A percentile compares a stretch with the other conserved stretches of the same genome.
Conservation (phyloP, 1,140 invertebrate species). For the Diachasmimorpha longicaudata region DNA sequence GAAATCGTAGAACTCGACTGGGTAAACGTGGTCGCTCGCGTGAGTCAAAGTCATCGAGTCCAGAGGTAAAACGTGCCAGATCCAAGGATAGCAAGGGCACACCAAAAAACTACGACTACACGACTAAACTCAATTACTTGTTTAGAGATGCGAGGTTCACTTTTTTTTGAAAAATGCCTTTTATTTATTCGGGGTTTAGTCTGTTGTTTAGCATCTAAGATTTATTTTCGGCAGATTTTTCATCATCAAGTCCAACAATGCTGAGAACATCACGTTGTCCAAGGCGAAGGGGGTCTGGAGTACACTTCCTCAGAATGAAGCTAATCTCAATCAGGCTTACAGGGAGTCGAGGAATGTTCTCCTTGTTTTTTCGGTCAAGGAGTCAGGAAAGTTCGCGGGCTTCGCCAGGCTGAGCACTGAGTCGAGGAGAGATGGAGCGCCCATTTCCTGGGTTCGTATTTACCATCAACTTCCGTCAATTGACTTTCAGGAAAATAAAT, state of each 20-base stretch:
- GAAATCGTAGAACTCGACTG: constrained; percentile 52
- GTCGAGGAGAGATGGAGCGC: constrained; percentile 85
- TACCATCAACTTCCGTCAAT: too few species aligned
- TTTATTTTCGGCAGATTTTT: constrained; percentile 73
- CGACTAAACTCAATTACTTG: constrained; percentile 91
- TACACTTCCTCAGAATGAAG: constrained; percentile 95
- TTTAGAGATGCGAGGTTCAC: constrained; percentile 84
- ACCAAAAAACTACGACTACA: constrained; percentile 81
- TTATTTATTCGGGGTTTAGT: neutral
- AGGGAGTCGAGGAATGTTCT: constrained; percentile 92
- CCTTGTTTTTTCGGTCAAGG: constrained; percentile 96
- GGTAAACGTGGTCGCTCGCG: constrained; percentile 53
- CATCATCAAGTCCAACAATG: constrained; percentile 97
- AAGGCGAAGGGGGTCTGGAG: constrained; percentile 98
- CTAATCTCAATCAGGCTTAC: constrained; percentile 93
- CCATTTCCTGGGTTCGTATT: constrained; percentile 85
- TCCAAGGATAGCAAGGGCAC: constrained; percentile 63
- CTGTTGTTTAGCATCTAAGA: neutral
- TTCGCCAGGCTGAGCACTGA: constrained; percentile 89
- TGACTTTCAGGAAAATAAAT: too few species aligned
- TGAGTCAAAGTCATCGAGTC: constrained; percentile 59
- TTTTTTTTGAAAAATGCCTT: constrained; percentile 11
- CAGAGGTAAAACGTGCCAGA: constrained; percentile 60
- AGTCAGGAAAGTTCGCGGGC: constrained; percentile 92
- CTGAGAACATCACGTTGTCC: constrained; percentile 93